Base-by-base conservation (phyloP, 2,113 vertebrate genomes). In the Pelecanoides urinatrix region DNA sequence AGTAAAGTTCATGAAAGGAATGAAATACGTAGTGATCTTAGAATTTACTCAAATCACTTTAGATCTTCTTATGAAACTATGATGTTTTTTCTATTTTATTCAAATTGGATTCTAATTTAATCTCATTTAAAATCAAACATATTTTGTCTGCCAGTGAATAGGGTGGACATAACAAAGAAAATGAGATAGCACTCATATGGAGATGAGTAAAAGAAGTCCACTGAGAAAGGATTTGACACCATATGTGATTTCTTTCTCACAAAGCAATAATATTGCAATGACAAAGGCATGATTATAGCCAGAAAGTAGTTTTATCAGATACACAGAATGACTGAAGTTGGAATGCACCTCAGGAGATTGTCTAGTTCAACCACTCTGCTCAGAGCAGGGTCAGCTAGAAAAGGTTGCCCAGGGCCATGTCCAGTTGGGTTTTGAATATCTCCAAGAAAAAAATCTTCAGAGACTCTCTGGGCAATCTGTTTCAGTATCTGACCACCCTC, bases 81-180 rank as follows among this genome's bases (percentile, higher is more conserved):
- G 38, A 14, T 70, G 1, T 5, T 79, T 86, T 53, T 86, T 50
- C n/a, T 58, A 32, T 84, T 96, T 94, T 89, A 87, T 89, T 89
- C 47, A 87, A 61, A 78, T 72, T 36, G 3, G 40, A 47, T 78
- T 52, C 58, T 82, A 72, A 90, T 91, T 94, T 94, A 1, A 88
- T 63, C 76, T 84, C 44, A 61, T 89, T 81, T 77, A 81, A 87
- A 89, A 95, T 91, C 86, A 96, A 91, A 75, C 52, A 29, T 86
- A 86, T 96, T 94, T 89, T 95, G 70, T 95, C 77, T 94, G 65
- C 13, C 65, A 87, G 32, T 96, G 91, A 94, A 92, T 89, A 84
- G 67, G 26, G 27, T 47, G 30, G 66, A 67, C 73, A 94, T 92
- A 93, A 83, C 30, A 87, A 89, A 73, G 29, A 86, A 26, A 36